A percentile compares a stretch with the other conserved stretches of the same genome.
Conservation (phyloP, 2,888 invertebrate genomes). For the Pyrocoelia pectoralis region DNA sequence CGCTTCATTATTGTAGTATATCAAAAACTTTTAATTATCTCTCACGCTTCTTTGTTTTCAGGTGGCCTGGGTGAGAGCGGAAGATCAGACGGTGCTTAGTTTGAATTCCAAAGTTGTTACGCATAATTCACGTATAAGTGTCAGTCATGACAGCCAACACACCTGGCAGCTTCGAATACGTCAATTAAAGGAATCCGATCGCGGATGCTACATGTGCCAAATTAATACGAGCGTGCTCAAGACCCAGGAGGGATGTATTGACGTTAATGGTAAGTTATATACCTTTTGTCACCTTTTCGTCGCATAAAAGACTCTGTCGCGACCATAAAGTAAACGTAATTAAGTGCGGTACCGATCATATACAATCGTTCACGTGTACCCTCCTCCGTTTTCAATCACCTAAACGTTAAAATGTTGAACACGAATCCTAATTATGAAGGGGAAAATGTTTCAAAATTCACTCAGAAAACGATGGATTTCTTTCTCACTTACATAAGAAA, state of each 20-base stretch:
- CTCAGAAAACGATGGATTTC: too few relatives aligned
- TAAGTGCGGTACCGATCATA: too few relatives aligned
- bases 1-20: not conserved
- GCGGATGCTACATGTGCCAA: slow-evolving; percentile 92
- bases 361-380: too few relatives aligned
- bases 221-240: slow-evolving; percentile 89
- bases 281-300: not conserved
- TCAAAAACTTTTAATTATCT: not conserved
- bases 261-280: slow-evolving; percentile 77
- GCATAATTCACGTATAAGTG: slow-evolving; percentile 83
- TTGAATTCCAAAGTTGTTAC: slow-evolving; percentile 85
- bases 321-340: too few relatives aligned
- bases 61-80: slow-evolving; percentile 91
- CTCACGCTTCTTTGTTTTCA: slow-evolving; percentile 54
- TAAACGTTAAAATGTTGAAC: too few relatives aligned
- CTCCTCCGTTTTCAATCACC: too few relatives aligned
- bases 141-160: slow-evolving; percentile 81
- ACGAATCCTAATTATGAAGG: too few relatives aligned
- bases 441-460: too few relatives aligned
- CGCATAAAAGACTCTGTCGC: too few relatives aligned
- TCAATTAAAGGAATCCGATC: slow-evolving; percentile 81
- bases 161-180: slow-evolving; percentile 89
- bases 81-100: slow-evolving; percentile 90
- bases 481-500: too few relatives aligned
- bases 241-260: slow-evolving; percentile 86